A percentile compares a stretch with the other conserved stretches of the same genome.
These are phyloP conservation scores for Rattus norvegicus DNA, from an alignment of 2,113 vertebrate genomes.

Conservation along the genomic window GRCr8 NC_086021.1:186327501-186328000, in stretches of 20 bases:
- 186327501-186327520: background rate
- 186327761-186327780: too few species aligned
- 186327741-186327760: background rate
- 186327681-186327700: too few species aligned
- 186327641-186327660: background rate
- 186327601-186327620: background rate
- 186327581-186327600: background rate
- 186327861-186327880: background rate
- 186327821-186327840: background rate
- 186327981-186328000: rapidly evolving
- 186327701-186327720: too few species aligned
- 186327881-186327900: background rate
- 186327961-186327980: background rate
- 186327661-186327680: background rate
- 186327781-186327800: background rate
- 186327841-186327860: background rate
- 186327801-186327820: background rate
- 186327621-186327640: too few species aligned
- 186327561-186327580: background rate
- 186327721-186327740: background rate
- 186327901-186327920: background rate
- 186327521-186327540: background rate
- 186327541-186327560: background rate
- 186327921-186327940: background rate
- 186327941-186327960: rapidly evolving